A percentile compares a stretch with the other conserved stretches of the same genome.
Evolutionary conservation across 2,797 vertebrate genomes (phyloP).

Genomic region (Enoplosus armatus): DNA sequence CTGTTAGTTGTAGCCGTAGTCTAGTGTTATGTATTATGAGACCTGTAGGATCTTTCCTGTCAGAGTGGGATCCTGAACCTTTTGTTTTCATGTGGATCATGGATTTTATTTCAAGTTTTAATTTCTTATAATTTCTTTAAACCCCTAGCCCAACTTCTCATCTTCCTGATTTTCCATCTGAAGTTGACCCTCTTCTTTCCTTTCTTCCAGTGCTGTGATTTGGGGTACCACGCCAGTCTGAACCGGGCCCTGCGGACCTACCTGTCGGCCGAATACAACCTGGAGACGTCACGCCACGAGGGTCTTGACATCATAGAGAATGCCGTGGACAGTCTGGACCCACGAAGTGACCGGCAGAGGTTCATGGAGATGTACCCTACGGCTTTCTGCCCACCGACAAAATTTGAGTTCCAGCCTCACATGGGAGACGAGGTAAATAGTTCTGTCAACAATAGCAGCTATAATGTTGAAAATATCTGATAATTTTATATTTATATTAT

Average conservation of each 20-base stretch:
- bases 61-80: background rate
- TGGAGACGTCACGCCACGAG: constrained; percentile 97
- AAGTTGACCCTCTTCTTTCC: background rate
- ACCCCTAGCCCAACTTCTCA: background rate
- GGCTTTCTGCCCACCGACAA: constrained; percentile 95
- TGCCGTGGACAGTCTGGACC: constrained; percentile 97
- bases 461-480: background rate
- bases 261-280: constrained; percentile 98
- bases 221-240: constrained; percentile 97
- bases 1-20: background rate
- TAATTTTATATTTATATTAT: background rate
- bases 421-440: constrained; percentile 96
- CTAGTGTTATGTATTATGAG: background rate
- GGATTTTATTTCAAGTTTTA: background rate
- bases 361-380: constrained; percentile 99
- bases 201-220: constrained; percentile 92
- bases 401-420: constrained; percentile 98
- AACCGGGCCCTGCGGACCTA: constrained; percentile 97
- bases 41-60: background rate
- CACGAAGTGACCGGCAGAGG: constrained; percentile 96
- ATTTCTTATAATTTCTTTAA: background rate
- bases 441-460: background rate
- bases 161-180: background rate
- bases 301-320: constrained; percentile 99
- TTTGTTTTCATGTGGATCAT: background rate